These are phyloP conservation scores for Brassicogethes aeneus DNA, from an alignment of 2,888 invertebrate genomes.

Conservation along the genomic window DNA sequence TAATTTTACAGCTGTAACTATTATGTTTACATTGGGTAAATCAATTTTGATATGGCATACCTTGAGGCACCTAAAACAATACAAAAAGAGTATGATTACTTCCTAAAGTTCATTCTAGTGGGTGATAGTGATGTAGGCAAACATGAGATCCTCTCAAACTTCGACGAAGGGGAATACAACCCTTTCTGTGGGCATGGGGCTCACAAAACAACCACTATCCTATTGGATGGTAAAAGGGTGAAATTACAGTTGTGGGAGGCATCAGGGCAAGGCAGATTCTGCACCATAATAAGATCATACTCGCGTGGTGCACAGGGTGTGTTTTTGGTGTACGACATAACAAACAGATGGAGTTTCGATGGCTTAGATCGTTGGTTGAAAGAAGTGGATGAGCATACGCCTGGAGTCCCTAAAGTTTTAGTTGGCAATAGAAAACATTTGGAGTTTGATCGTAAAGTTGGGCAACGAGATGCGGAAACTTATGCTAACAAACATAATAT, in stretches of 20 bases:
- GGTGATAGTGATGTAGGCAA: conserved; percentile 98
- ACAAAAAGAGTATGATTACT: conserved; percentile 86
- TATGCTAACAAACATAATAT: conserved; percentile 93
- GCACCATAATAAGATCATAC: conserved; percentile 94
- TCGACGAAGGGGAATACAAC: conserved; percentile 89
- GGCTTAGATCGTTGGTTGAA: conserved; percentile 95
- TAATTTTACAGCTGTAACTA: no score
- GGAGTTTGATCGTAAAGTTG: conserved; percentile 91
- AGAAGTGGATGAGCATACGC: conserved; percentile 98
- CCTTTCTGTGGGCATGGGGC: conserved; percentile 89
- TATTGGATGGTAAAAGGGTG: conserved; percentile 91
- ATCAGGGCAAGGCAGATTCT: conserved; percentile 94
- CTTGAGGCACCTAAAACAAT: conserved; percentile 47
- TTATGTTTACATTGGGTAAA: not conserved
- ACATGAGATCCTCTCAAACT: conserved; percentile 88
- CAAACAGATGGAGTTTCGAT: conserved; percentile 97
- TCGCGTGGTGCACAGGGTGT: conserved; percentile 97
- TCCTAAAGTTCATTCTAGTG: conserved; percentile 89
- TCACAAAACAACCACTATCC: conserved; percentile 92
- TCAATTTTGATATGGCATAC: conserved; percentile 49
- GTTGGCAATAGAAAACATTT: conserved; percentile 93
- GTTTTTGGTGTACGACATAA: conserved; percentile 94
- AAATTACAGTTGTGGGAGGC: conserved; percentile 96
- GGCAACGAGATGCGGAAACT: conserved; percentile 79
- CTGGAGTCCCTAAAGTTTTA: conserved; percentile 95